Conservation (phyloP, 2,888 invertebrate genomes). For the Drosophila incognita region DNA sequence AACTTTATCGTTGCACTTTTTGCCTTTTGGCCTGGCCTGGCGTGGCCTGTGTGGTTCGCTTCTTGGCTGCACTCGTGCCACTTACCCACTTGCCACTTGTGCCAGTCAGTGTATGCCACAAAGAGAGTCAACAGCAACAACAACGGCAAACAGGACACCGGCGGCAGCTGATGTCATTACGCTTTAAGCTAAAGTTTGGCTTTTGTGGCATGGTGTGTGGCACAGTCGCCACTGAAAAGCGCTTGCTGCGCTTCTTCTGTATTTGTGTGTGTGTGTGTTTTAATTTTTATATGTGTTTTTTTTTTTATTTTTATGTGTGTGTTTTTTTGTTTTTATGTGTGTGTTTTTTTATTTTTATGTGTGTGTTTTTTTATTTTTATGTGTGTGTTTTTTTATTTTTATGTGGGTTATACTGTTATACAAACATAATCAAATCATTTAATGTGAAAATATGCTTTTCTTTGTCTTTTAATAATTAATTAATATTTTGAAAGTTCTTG, state of each 20-base stretch:
- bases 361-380: not conserved
- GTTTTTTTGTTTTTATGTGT: not conserved
- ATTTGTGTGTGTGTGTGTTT: not conserved
- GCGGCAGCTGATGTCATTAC: conserved; percentile 60
- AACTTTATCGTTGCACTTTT: conserved; percentile 73
- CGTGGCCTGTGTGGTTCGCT: conserved; percentile 40
- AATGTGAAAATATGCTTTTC: not conserved
- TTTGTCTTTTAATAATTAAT: not conserved
- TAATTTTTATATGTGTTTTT: no score
- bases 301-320: no score
- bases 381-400: not conserved
- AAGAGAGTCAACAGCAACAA: conserved; percentile 41
- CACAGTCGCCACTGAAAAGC: conserved; percentile 10
- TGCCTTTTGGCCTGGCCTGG: conserved; percentile 51
- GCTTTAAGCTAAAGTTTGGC: conserved; percentile 43
- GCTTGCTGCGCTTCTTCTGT: conserved; percentile 7
- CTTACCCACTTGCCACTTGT: conserved; percentile 27
- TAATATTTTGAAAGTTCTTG: not conserved
- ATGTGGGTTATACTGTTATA: not conserved
- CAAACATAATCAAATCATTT: not conserved
- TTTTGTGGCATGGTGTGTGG: conserved; percentile 21
- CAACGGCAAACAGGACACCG: conserved; percentile 20
- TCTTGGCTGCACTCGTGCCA: conserved; percentile 24
- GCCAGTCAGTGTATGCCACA: conserved; percentile 58
- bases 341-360: not conserved